phyloP scores from a whole-genome alignment of 2,113 vertebrate genomes.

The Atherinomorus stipes region DNA sequence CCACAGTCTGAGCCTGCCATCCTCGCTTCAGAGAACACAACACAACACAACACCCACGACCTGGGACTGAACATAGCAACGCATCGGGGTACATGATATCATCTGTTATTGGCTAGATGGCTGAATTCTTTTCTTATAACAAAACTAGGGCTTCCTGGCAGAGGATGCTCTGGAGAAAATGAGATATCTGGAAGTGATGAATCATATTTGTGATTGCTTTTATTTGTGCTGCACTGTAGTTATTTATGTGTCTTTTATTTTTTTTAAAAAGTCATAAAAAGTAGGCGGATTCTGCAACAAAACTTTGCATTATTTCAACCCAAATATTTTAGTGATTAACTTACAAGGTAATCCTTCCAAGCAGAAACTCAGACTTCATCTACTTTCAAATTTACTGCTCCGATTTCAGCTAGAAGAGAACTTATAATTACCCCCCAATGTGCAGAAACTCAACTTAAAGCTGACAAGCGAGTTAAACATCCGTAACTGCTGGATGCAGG shows the following conservation, averaged over 20 bases:
- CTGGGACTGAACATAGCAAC: constrained; percentile 34
- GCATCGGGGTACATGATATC: constrained; percentile 31
- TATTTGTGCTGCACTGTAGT: not conserved
- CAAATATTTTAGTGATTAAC: constrained; percentile 13
- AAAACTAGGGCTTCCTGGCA: not conserved
- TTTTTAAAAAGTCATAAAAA: too few species aligned
- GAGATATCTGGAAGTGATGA: constrained; percentile 2
- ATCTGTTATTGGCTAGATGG: constrained; percentile 38
- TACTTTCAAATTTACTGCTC: constrained; percentile 59
- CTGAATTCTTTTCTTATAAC: not conserved
- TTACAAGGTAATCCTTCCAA: constrained; percentile 20
- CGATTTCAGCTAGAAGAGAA: constrained; percentile 52
- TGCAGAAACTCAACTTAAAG: constrained; percentile 58
- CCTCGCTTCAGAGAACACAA: constrained; percentile 67
- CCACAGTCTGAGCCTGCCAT: constrained; percentile 65
- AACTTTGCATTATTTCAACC: not conserved
- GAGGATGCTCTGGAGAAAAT: constrained; percentile 16
- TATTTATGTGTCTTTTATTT: too few species aligned
- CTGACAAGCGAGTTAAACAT: constrained; percentile 69
- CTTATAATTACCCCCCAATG: constrained; percentile 62
- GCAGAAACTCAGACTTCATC: constrained; percentile 33
- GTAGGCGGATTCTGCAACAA: not conserved
- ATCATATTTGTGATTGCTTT: constrained; percentile 1
- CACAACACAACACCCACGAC: constrained; percentile 57
- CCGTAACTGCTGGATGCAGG: constrained; percentile 64